These are phyloP conservation scores for Crossocerus cetratus DNA, from an alignment of 2,888 invertebrate species.

Conservation along the genomic window DNA sequence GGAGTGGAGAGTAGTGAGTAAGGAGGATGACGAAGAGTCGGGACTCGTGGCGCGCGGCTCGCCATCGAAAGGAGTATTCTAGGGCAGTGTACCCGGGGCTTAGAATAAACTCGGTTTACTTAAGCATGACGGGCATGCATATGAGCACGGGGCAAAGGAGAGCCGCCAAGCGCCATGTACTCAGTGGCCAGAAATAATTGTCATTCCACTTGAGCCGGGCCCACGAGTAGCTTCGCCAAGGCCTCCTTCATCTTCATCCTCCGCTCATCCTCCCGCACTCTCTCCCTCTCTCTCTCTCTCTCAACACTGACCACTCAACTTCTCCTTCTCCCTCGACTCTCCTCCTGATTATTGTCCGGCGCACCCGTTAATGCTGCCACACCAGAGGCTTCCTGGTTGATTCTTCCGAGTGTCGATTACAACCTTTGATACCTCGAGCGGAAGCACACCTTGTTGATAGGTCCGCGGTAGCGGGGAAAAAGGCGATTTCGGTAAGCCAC, in stretches of 20 bases:
- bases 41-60: no score
- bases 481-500: no score
- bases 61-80: slow-evolving; percentile 69
- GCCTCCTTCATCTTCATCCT: slow-evolving; percentile 23
- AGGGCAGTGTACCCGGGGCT: slow-evolving; percentile 67
- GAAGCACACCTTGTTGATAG: no score
- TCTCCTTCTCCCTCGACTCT: slow-evolving; percentile 13
- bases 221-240: slow-evolving; percentile 36
- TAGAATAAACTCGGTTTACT: slow-evolving; percentile 71
- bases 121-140: slow-evolving; percentile 74
- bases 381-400: no score
- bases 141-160: slow-evolving; percentile 69
- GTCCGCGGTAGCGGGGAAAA: no score
- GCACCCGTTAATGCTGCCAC: background rate
- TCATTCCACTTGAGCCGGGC: slow-evolving; percentile 63
- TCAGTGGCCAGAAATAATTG: slow-evolving; percentile 73
- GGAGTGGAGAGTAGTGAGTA: no score
- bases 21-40: no score
- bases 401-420: no score
- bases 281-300: slow-evolving; percentile 5
- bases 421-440: no score
- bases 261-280: background rate
- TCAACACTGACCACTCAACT: background rate
- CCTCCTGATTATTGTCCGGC: background rate
- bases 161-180: slow-evolving; percentile 72